Conservation (phyloP, 64 coral and sea anemone species). For the Porites australiensis region DNA sequence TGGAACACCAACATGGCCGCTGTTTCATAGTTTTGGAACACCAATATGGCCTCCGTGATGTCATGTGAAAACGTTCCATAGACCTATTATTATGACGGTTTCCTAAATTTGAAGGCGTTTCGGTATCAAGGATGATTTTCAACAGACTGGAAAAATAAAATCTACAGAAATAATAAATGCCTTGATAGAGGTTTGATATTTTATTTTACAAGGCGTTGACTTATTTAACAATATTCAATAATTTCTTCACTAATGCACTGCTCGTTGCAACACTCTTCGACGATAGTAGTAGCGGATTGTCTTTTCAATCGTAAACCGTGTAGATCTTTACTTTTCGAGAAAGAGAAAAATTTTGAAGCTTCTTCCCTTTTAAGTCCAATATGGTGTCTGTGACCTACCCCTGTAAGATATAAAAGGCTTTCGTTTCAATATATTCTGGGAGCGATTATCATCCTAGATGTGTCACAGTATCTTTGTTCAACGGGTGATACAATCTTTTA, state of each 20-base stretch:
- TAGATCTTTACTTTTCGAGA: not conserved
- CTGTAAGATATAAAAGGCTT: not conserved
- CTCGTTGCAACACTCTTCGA: conserved; percentile 13
- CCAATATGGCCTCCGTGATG: no score
- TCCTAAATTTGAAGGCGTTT: no score
- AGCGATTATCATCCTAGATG: not conserved
- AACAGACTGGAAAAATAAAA: no score
- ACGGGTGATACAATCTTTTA: no score
- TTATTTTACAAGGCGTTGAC: not conserved
- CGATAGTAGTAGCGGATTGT: not conserved
- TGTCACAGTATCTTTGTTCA: no score
- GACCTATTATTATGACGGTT: no score
- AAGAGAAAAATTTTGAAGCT: conserved; percentile 25
- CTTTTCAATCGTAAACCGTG: not conserved
- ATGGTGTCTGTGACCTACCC: not conserved
- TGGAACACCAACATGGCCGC: no score
- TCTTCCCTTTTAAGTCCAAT: conserved; percentile 3
- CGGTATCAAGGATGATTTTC: no score
- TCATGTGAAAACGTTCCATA: no score
- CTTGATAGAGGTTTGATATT: no score
- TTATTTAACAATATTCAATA: conserved; percentile 2
- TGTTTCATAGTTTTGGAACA: no score
- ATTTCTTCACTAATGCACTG: not conserved
- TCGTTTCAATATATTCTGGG: not conserved
- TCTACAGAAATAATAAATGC: no score